These are phyloP conservation scores for Dipodomys spectabilis DNA, from an alignment of 2,113 vertebrate genomes.

Conservation along the genomic window DNA sequence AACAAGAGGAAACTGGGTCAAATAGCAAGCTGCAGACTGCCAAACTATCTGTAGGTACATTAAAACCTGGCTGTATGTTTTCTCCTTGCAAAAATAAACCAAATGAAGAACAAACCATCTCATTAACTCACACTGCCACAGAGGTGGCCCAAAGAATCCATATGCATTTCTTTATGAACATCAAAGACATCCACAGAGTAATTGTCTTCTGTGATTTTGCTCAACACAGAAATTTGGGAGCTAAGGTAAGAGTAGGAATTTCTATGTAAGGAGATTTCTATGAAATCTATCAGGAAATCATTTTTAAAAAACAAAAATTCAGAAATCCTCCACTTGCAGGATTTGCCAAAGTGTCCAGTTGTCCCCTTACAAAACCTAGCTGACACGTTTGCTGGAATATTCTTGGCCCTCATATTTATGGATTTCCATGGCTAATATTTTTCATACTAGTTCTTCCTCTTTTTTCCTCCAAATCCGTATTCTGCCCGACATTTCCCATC, in stretches of 20 bases:
- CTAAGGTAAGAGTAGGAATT: conserved; percentile 9
- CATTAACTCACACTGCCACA: not conserved
- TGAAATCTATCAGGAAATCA: conserved; percentile 30
- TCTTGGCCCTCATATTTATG: conserved; percentile 46
- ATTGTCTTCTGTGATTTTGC: not conserved
- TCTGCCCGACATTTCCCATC: conserved; percentile 60
- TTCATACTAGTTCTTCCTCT: conserved; percentile 33
- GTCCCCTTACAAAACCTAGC: not conserved
- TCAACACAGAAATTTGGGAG: not conserved
- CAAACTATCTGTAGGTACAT: not conserved
- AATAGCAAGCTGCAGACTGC: not conserved
- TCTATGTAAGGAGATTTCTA: not conserved
- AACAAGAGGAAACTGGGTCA: not conserved
- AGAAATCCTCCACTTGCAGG: conserved; percentile 25
- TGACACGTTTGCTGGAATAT: not conserved
- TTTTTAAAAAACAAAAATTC: conserved; percentile 8
- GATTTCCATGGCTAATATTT: conserved; percentile 74
- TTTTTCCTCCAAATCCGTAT: conserved; percentile 65
- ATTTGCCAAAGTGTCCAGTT: not conserved
- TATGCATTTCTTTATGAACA: not conserved
- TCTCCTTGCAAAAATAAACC: not conserved
- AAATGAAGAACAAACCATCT: not conserved
- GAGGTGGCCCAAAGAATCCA: not conserved
- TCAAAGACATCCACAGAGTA: not conserved
- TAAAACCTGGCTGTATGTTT: not conserved